Conservation (phyloP, 2,888 invertebrate genomes). For the Acrocera orbiculus region DNA sequence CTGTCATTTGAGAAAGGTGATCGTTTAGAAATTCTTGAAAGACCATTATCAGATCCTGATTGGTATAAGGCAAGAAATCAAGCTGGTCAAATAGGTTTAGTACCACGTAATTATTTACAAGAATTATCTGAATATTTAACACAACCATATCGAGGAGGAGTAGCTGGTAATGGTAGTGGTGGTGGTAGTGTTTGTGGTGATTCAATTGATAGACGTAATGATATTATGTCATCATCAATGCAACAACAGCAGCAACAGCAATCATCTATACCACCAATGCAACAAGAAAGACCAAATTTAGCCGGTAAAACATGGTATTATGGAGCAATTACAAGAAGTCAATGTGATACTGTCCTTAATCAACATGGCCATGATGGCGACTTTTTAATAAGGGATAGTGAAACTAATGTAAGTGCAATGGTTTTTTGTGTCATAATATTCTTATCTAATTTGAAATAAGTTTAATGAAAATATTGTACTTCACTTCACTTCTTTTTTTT, state of each 20-base stretch:
- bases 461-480: not conserved
- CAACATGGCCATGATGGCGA: constrained; percentile 94
- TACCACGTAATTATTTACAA: constrained; percentile 89
- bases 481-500: not conserved
- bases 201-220: constrained; percentile 34
- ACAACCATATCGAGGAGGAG: constrained; percentile 51
- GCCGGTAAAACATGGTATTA: constrained; percentile 91
- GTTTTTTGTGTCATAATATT: not conserved
- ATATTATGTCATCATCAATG: constrained; percentile 20
- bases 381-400: constrained; percentile 95
- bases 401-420: constrained; percentile 79
- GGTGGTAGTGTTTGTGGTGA: constrained; percentile 33
- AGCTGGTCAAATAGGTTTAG: constrained; percentile 82
- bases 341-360: constrained; percentile 90
- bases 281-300: constrained; percentile 46
- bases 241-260: too few species aligned
- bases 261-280: constrained; percentile 21
- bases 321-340: constrained; percentile 85
- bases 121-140: constrained; percentile 79
- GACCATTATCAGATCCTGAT: constrained; percentile 94
- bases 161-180: constrained; percentile 26
- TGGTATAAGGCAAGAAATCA: constrained; percentile 92
- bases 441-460: not conserved
- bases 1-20: constrained; percentile 94
- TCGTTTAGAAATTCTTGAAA: constrained; percentile 85